Evolutionary conservation across 2,797 vertebrate species (phyloP), one percentile per base, ranked within the genome.

Genomic region (Sciurus vulgaris): DNA sequence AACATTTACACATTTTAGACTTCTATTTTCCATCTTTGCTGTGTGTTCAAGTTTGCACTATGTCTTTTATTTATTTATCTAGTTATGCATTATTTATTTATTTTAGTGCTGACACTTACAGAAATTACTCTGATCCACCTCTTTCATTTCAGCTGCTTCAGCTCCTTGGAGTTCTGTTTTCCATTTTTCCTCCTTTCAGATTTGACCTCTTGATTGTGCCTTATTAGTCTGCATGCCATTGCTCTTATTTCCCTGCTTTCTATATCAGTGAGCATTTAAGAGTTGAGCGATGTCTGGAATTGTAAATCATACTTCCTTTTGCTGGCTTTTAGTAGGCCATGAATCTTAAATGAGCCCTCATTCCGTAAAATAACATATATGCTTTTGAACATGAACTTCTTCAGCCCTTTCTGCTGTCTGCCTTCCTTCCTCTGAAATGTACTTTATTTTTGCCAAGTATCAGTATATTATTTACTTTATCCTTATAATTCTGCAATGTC

Each of bases 111-210:
- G 63, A 61, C 33, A 81, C 13, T n/a, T 9, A 41, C 28, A n/a
- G 38, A 59, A 86, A 49, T 84, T 70, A 41, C 24, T 79, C 9
- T 35, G 11, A 8, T 33, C 41, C 1, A 15, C 26, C 20, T 47
- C 44, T 77, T 63, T 56, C 44, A 49, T 72, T 88, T 81, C 33
- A 90, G 82, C 54, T 88, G 26, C 44, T 90, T 84, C 56, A 90
- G 33, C 30, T 94, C 26, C 30, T 51, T 30, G 26, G 30, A 76
- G 30, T 65, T 91, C 28, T 87, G 5, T 38, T 91, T 85, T 77
- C 18, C 54, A n/a, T 69, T 84, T 88, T 84, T 28, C 14, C 56
- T 49, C 59, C 10, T 88, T 94, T 91, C 47, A 82, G 69, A 61
- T 49, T 51, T 88, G 82, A 88, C 67, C 24, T 90, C 61, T 87